Conservation (phyloP, 2,113 vertebrate species). For the Calyptomena viridis region DNA sequence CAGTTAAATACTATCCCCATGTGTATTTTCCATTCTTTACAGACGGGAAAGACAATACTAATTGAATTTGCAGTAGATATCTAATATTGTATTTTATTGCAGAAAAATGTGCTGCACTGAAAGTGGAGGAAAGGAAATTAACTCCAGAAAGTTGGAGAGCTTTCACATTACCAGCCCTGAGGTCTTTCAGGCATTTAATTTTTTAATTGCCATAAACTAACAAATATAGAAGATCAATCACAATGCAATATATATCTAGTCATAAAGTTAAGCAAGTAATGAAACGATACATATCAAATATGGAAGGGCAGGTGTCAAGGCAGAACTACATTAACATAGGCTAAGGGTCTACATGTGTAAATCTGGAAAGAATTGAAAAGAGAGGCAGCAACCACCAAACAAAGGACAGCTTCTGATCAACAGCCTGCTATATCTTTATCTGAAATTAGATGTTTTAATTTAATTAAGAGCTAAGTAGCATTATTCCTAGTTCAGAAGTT, state of each 20-base stretch:
- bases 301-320: background rate
- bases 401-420: background rate
- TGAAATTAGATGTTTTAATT: background rate
- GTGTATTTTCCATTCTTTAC: background rate
- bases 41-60: background rate
- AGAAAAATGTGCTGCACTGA: background rate
- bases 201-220: conserved; percentile 43
- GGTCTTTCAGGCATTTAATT: conserved; percentile 43
- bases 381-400: background rate
- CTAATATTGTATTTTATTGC: background rate
- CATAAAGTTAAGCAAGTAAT: conserved; percentile 18
- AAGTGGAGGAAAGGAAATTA: background rate
- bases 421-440: background rate
- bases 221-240: conserved; percentile 32
- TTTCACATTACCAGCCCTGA: conserved; percentile 17
- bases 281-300: background rate
- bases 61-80: background rate
- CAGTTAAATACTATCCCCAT: background rate
- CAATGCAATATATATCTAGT: background rate
- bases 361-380: background rate
- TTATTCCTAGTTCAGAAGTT: background rate
- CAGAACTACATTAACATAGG: background rate
- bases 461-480: background rate
- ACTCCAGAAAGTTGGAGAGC: background rate
- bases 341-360: background rate